phyloP scores from a whole-genome alignment of 2,113 vertebrate genomes.

The Erythrolamprus reginae region DNA sequence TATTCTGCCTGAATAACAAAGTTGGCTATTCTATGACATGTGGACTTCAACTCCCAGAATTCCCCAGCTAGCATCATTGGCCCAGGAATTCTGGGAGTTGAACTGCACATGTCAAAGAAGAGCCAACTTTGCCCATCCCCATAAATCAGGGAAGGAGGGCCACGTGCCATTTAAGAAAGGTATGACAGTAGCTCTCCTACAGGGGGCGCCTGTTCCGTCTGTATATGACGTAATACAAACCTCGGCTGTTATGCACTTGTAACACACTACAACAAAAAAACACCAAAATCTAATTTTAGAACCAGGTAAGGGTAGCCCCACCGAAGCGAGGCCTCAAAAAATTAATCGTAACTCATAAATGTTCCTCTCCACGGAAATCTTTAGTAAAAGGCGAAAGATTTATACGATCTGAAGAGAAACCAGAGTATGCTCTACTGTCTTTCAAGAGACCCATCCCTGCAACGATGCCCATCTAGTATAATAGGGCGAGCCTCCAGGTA shows the following conservation, averaged over 20 bases:
- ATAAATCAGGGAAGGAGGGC: no score
- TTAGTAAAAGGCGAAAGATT: slow-evolving; percentile 62
- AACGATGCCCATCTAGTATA: fast-evolving
- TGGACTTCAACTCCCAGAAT: no score
- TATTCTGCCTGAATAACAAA: no score
- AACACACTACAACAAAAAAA: no score
- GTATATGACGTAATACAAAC: fast-evolving
- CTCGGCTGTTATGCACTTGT: fast-evolving
- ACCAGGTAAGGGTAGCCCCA: fast-evolving
- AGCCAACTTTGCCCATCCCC: no score
- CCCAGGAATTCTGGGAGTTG: no score
- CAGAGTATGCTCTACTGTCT: fast-evolving
- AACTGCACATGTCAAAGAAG: no score
- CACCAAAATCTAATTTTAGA: fast-evolving
- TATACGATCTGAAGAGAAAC: slow-evolving; percentile 62
- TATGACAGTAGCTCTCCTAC: fast-evolving
- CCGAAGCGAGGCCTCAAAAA: slow-evolving; percentile 30
- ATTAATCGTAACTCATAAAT: slow-evolving; percentile 45
- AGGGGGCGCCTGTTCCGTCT: fast-evolving
- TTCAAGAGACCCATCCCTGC: not conserved
- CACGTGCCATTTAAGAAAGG: not conserved
- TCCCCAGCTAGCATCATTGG: no score
- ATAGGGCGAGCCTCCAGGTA: not conserved
- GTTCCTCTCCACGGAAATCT: slow-evolving; percentile 61
- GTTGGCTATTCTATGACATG: no score